Conservation (phyloP, 2,888 invertebrate species). For the Pyrgus malvae region DNA sequence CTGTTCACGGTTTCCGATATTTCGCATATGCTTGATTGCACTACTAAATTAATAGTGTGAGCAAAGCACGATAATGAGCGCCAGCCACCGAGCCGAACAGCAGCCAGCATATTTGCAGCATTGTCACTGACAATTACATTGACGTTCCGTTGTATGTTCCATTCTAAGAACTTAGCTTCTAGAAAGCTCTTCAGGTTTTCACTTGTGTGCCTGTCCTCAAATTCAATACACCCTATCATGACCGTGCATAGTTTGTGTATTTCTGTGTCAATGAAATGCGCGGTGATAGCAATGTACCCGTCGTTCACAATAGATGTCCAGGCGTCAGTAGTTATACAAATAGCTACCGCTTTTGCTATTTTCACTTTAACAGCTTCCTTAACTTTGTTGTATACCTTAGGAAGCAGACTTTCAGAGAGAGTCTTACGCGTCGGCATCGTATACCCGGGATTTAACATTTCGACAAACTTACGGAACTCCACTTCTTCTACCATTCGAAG, state of each 20-base stretch:
- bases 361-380: too few species aligned
- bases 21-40: not conserved
- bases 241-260: too few species aligned
- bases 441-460: conserved; percentile 21
- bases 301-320: not conserved
- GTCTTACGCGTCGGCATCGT: conserved; percentile 27
- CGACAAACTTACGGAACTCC: conserved; percentile 26
- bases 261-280: too few species aligned
- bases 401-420: not conserved
- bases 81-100: conserved; percentile 17
- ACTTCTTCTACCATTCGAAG: conserved; percentile 23
- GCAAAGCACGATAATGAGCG: conserved; percentile 15
- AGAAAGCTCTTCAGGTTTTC: too few species aligned
- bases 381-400: not conserved
- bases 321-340: not conserved
- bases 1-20: not conserved
- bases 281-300: too few species aligned
- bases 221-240: too few species aligned
- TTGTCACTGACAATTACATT: conserved; percentile 15
- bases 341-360: not conserved
- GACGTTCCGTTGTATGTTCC: too few species aligned
- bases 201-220: too few species aligned
- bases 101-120: conserved; percentile 28
- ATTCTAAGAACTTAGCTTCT: too few species aligned
- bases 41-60: conserved; percentile 14